A percentile compares a stretch with the other conserved stretches of the same genome.
phyloP scores from a whole-genome alignment of 2,113 vertebrate genomes.

The Thalassoma bifasciatum region DNA sequence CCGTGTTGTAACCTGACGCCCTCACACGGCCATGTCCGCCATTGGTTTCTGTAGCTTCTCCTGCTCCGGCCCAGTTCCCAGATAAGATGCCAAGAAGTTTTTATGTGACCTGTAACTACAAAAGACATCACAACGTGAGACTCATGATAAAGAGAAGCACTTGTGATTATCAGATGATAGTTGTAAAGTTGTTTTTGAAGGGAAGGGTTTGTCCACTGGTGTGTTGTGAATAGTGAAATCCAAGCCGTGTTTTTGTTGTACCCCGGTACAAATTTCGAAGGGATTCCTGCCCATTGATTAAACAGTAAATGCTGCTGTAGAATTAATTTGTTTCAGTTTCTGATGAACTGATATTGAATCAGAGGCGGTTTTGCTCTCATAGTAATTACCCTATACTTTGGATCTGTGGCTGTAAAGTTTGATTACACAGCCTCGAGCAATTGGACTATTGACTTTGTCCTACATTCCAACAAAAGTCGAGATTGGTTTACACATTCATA shows the following conservation, averaged over 20 bases:
- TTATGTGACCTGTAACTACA: slow-evolving; percentile 82
- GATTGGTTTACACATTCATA: slow-evolving; percentile 47
- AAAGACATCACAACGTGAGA: slow-evolving; percentile 27
- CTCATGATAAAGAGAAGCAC: background rate
- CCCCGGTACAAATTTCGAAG: background rate
- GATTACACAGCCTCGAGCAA: background rate
- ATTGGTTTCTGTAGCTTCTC: slow-evolving; percentile 77
- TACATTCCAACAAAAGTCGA: slow-evolving; percentile 3
- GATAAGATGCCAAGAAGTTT: slow-evolving; percentile 78
- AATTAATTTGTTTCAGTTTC: background rate
- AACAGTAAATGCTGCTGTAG: background rate
- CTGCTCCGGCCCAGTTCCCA: slow-evolving; percentile 73
- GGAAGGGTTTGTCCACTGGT: background rate
- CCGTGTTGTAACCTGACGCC: slow-evolving; percentile 24
- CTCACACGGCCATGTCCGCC: slow-evolving; percentile 66
- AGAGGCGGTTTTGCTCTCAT: background rate
- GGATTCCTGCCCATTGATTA: background rate
- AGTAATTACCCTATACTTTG: slow-evolving; percentile 20
- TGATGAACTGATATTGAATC: background rate
- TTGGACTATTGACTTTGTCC: slow-evolving; percentile 51
- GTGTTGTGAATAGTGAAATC: background rate
- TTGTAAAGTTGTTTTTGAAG: background rate
- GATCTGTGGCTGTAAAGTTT: slow-evolving; percentile 12
- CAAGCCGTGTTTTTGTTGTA: background rate
- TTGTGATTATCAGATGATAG: slow-evolving; percentile 17